Evolutionary conservation across 2,888 invertebrate genomes (phyloP), one percentile per base, ranked within the genome.

Genomic region (Lacanobia oleracea): DNA sequence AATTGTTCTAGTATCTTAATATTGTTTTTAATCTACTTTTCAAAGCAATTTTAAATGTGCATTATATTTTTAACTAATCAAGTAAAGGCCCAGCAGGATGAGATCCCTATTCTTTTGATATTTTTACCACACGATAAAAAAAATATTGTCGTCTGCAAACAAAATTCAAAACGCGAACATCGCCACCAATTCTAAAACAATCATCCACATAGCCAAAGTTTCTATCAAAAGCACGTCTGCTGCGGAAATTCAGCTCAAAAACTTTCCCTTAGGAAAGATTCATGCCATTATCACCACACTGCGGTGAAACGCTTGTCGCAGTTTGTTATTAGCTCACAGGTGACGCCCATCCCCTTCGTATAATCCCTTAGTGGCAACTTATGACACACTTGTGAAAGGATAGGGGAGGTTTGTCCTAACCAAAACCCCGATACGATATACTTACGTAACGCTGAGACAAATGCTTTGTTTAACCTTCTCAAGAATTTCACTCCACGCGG

Each of bases 401-500:
- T 62, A 66, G 57, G 67, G 65, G 53, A 60, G 57, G 53, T 65
- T 48, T 54, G 5, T 50, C 43, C 12, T 59, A 16, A 63, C 78
- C 59, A 59, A 57, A 72, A 63, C 48, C 72, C 77, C 45, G n/a
- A 77, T 77, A 63, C 53, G 54, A 67, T 77, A 66, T 63, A 72
- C 59, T 59, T 77, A 60, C 59, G 56, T 65, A 75, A 75, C 53
- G 14, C 21, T 56, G 51, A 61, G 37, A 75, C 62, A 57, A 68
- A 59, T 21, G 66, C n/a, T 60, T 74, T 27, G 53, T 74, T 54
- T 50, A 60, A 50, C 16, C 33, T 54, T 54, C 27, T 12, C 8
- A 27, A 61, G 54, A 77, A 66, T 77, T 80, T 81, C 67, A 67
- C 80, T 86, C 74, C 85, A 87, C 77, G 83, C 77, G 77, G 76